Conservation (phyloP, 1,140 invertebrate species). For the Procambarus clarkii region DNA sequence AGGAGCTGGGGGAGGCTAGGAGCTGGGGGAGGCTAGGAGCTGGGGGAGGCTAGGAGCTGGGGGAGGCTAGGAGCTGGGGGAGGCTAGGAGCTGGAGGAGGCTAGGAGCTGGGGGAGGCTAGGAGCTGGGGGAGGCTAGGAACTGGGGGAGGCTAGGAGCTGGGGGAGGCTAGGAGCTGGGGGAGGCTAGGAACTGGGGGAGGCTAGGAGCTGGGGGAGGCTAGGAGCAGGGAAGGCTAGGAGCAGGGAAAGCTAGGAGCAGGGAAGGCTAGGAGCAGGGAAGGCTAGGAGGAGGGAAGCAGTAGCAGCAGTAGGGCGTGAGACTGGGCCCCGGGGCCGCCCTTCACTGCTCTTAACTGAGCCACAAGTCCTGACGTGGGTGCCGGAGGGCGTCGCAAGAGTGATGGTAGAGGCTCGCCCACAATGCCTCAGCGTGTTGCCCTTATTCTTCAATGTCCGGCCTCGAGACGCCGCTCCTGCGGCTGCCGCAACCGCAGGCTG, state of each 20-base stretch:
- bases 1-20: no score
- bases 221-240: background rate
- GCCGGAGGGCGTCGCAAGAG: background rate
- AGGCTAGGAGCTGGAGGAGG: background rate
- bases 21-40: background rate
- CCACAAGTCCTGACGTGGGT: no score
- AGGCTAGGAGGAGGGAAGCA: background rate
- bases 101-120: background rate
- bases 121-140: no score
- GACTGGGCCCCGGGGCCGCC: no score
- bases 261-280: background rate
- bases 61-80: background rate
- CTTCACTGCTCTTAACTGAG: no score
- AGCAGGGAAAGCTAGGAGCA: background rate
- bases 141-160: no score
- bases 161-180: no score
- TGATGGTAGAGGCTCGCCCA: background rate
- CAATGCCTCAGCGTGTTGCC: background rate
- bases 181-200: background rate
- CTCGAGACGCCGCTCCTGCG: background rate
- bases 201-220: background rate
- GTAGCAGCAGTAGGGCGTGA: no score
- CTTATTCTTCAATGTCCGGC: background rate
- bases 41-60: background rate
- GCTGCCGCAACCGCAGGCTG: no score